phyloP scores from a whole-genome alignment of 2,113 vertebrate species.

The Gorilla gorilla region DNA sequence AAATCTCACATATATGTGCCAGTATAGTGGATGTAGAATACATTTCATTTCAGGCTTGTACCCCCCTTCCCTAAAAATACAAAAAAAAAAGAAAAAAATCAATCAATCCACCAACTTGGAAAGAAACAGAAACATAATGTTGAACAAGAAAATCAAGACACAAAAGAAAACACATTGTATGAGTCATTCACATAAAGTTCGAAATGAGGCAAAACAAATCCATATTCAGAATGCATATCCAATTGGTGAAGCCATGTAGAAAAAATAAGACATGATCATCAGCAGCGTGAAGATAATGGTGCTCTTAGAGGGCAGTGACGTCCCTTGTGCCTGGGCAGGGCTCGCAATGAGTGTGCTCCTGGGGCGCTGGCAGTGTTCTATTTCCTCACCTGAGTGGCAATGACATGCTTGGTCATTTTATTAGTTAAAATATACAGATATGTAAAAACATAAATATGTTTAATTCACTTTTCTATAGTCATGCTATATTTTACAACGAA shows the following conservation, averaged over 20 bases:
- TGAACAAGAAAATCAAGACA: not conserved
- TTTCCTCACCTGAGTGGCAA: not conserved
- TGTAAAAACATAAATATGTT: not conserved
- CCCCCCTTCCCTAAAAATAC: not conserved
- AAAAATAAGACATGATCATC: not conserved
- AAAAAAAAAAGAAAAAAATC: not conserved
- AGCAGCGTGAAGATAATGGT: fast-evolving
- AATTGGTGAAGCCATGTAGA: not conserved
- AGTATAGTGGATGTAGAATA: not conserved
- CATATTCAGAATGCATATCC: not conserved
- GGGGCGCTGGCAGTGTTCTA: fast-evolving
- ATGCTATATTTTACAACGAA: not conserved
- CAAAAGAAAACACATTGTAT: not conserved
- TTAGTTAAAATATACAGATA: not conserved
- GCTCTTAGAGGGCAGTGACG: not conserved
- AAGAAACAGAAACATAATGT: not conserved
- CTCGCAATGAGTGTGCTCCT: fast-evolving
- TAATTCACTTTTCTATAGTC: not conserved
- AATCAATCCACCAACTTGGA: not conserved
- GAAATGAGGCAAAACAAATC: not conserved
- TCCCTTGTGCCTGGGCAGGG: fast-evolving
- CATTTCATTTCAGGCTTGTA: not conserved
- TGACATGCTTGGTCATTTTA: not conserved
- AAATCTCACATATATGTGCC: not conserved
- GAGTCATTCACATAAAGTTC: not conserved